These are phyloP conservation scores for Sitta carolinensis DNA, from an alignment of 2,797 vertebrate species.

Conservation along the genomic window DNA sequence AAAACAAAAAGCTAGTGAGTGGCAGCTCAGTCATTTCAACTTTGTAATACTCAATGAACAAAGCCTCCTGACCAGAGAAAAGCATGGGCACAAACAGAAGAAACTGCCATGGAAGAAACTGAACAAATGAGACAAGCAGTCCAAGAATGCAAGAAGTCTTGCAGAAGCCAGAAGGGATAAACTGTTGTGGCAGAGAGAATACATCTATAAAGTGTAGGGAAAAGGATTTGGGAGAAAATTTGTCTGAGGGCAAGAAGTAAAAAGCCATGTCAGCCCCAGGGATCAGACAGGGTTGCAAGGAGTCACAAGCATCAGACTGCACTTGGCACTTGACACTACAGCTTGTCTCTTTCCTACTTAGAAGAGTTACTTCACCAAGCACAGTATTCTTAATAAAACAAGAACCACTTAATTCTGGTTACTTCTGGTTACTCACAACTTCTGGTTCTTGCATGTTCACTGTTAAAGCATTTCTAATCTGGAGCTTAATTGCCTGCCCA, in stretches of 20 bases:
- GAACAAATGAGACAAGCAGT: rapidly evolving
- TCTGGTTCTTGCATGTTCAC: background rate
- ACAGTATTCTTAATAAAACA: background rate
- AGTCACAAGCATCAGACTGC: background rate
- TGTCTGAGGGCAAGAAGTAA: background rate
- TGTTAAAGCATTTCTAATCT: background rate
- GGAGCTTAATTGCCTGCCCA: background rate
- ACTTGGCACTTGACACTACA: background rate
- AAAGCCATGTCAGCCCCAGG: background rate
- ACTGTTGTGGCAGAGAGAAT: background rate
- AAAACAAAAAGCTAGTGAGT: background rate
- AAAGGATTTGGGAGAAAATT: background rate
- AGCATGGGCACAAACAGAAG: background rate
- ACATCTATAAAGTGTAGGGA: background rate
- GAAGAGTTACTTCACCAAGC: background rate
- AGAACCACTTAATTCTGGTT: background rate
- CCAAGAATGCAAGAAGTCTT: background rate
- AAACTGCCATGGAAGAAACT: background rate
- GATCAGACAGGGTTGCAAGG: background rate
- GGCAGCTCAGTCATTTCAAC: background rate
- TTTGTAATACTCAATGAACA: background rate
- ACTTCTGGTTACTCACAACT: background rate
- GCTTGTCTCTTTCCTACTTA: background rate
- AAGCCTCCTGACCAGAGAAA: background rate
- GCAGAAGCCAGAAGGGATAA: background rate